Evolutionary conservation across 2,888 invertebrate species (phyloP).

Genomic region (Agriopis leucophaearia): DNA sequence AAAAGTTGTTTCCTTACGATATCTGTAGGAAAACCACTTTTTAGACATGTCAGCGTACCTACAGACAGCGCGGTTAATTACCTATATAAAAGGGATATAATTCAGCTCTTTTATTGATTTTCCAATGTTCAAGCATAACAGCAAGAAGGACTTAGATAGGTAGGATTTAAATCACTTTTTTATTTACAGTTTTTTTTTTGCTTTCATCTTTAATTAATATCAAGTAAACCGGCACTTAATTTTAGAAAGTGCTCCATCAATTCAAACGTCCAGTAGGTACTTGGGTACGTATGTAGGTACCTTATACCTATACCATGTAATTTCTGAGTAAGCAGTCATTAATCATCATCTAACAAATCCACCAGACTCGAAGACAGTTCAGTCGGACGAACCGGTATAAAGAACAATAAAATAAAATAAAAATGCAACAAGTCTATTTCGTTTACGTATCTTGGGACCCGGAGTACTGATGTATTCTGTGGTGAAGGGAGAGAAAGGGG

Average conservation of each 20-base stretch:
- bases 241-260: conserved; percentile 21
- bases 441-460: conserved; percentile 53
- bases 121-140: no score
- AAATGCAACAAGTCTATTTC: conserved; percentile 77
- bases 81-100: no score
- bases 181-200: no score
- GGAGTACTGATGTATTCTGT: conserved; percentile 15
- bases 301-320: conserved; percentile 30
- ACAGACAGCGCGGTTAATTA: no score
- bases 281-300: no score
- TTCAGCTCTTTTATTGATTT: no score
- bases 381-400: conserved; percentile 61
- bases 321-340: conserved; percentile 52
- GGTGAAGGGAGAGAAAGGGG: conserved; percentile 51
- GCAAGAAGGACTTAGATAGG: no score
- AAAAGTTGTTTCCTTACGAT: no score
- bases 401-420: conserved; percentile 71
- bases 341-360: conserved; percentile 56
- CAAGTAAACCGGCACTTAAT: conserved; percentile 6
- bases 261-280: conserved; percentile 20
- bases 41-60: no score
- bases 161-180: no score
- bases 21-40: no score
- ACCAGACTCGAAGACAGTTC: conserved; percentile 62
- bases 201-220: not conserved